Conservation (phyloP, 2,113 vertebrate species). For the Choloepus hoffmanni region DNA sequence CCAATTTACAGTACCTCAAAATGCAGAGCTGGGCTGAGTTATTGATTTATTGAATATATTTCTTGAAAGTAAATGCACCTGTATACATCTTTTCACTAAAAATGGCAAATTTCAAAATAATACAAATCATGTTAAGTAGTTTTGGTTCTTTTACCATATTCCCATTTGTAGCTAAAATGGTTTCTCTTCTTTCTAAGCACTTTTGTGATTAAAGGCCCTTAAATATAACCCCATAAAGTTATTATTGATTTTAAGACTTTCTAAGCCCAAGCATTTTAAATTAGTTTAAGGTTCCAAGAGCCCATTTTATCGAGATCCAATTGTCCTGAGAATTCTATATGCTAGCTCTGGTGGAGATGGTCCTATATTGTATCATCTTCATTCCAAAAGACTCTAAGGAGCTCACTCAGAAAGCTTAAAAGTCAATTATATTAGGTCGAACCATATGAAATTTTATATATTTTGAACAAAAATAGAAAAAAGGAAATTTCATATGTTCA, state of each 20-base stretch:
- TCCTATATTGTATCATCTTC: background rate
- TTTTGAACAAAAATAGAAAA: background rate
- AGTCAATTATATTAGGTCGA: background rate
- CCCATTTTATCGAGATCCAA: background rate
- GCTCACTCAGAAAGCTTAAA: slow-evolving; percentile 19
- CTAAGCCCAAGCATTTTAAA: background rate
- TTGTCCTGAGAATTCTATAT: background rate
- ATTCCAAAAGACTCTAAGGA: background rate
- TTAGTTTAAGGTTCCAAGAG: background rate
- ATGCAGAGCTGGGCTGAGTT: background rate
- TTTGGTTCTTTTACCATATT: slow-evolving; percentile 11
- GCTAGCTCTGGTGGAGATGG: background rate
- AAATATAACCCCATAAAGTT: background rate
- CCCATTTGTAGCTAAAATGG: background rate
- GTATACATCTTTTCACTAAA: background rate
- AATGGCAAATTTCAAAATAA: background rate
- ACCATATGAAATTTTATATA: background rate
- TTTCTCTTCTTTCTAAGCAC: background rate
- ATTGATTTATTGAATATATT: slow-evolving; percentile 5
- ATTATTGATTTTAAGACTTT: slow-evolving; percentile 9
- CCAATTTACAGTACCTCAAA: background rate
- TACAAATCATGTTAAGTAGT: background rate
- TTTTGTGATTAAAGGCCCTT: background rate
- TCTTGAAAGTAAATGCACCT: background rate
- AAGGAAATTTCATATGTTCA: background rate